phyloP scores from a whole-genome alignment of 1,140 invertebrate genomes.

The Callitettix versicolor region DNA sequence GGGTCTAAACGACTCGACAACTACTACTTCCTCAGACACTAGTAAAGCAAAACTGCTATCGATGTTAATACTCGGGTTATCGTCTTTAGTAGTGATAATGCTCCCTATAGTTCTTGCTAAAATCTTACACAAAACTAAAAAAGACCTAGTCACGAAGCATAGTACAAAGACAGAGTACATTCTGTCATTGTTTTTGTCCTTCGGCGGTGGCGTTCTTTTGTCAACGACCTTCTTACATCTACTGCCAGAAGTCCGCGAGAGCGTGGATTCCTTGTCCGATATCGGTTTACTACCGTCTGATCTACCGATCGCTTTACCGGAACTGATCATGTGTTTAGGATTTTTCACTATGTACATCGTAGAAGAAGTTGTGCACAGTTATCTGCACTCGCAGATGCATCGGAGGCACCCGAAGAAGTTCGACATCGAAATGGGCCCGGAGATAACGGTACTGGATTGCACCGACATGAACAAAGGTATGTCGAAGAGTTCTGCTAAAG shows the following conservation, averaged over 20 bases:
- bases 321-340: constrained; percentile 41
- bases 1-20: no score
- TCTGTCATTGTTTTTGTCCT: constrained; percentile 48
- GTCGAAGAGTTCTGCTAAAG: background rate
- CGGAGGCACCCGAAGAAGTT: no score
- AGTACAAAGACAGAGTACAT: background rate
- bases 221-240: constrained; percentile 84
- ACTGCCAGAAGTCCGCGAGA: constrained; percentile 72
- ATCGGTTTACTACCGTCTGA: background rate
- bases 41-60: no score
- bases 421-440: no score
- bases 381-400: constrained; percentile 3
- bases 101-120: no score
- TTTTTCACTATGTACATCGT: constrained; percentile 47
- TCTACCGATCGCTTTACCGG: constrained; percentile 35
- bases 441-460: no score
- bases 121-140: no score
- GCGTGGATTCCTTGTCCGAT: constrained; percentile 16
- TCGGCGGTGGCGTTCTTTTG: constrained; percentile 84
- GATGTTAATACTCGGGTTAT: no score
- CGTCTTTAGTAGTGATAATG: no score
- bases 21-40: no score
- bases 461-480: background rate
- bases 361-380: constrained; percentile 40
- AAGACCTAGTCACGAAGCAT: background rate